A percentile compares a stretch with the other conserved stretches of the same genome.
These are phyloP conservation scores for Prionace glauca DNA, from an alignment of 2,797 vertebrate genomes.

Conservation along the genomic window DNA sequence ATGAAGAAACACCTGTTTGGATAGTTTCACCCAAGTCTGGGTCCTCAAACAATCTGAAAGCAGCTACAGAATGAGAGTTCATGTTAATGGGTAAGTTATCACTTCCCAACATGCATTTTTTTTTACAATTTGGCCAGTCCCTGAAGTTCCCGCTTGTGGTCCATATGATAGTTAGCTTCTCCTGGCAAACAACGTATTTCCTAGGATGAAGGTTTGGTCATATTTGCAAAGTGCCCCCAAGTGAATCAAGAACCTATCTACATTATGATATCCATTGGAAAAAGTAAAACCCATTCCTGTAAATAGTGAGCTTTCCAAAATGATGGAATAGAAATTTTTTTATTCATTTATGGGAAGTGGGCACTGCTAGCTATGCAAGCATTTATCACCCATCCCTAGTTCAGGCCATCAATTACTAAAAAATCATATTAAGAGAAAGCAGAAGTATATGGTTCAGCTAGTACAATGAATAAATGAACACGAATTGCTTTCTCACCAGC, in stretches of 20 bases:
- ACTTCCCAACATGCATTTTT: background rate
- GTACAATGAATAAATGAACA: background rate
- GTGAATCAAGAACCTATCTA: background rate
- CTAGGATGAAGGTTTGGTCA: background rate
- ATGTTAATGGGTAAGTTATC: background rate
- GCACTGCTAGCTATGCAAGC: too few species aligned
- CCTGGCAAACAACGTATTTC: background rate
- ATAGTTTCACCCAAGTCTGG: conserved; percentile 64
- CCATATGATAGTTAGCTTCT: background rate
- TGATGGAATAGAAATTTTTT: background rate
- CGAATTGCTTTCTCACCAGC: background rate
- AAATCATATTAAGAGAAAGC: background rate
- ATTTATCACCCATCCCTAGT: background rate
- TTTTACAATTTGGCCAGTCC: background rate
- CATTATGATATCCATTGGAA: background rate
- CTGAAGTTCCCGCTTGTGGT: background rate
- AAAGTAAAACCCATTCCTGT: background rate
- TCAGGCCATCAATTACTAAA: background rate
- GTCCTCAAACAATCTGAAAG: conserved; percentile 67
- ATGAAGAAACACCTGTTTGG: conserved; percentile 59
- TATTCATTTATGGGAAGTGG: too few species aligned
- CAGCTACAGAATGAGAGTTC: conserved; percentile 42
- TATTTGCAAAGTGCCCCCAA: background rate
- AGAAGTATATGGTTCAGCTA: background rate
- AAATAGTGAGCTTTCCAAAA: background rate